Base-by-base conservation (phyloP, 1,140 invertebrate genomes). In the Cylas formicarius region DNA sequence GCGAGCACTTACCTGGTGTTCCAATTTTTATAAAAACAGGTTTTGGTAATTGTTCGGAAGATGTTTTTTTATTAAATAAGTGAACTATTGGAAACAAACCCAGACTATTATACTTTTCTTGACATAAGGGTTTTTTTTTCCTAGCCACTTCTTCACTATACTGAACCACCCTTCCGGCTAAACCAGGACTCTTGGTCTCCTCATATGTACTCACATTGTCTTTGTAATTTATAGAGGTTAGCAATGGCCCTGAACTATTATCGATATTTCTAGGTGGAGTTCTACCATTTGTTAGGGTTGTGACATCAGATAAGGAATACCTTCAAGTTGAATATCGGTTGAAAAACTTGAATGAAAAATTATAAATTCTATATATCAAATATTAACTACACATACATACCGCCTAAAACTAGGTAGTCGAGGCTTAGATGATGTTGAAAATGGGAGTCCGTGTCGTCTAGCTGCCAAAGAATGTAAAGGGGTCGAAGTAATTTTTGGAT, bases 131-230 rank as follows among this genome's bases (percentile, higher is more conserved):
- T 13, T 29, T 26, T 36, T 46, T 27, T 29, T 50, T 43, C 28
- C 62, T 41, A 33, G 53, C 35, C 9, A 49, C 44, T 48, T 58
- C 62, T 39, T 65, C 57, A 44, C 64, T 61, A 44, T 72, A 71
- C 31, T 63, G 57, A 1, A 67, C 68, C 24, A 72, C 60, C 9
- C 70, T 55, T 3, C 60, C 59, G 4, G 65, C 50, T 27, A 70
- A 47, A 1, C 70, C 70, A 32, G 65, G 66, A 45, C 69, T 72
- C 50, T 69, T 65, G 3, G 65, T 62, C 49, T 72, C 69, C 28
- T 64, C 64, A 52, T 61, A 69, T 18, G 58, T 55, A 46, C 50
- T 60, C 35, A 62, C 33, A 41, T 52, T 58, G 22, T 56, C 42
- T 50, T 56, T 59, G 22, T 36, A 59, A 21, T 41, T 49, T 26